Conservation (phyloP, 2,888 invertebrate species). For the Pyrrhopygopsis socrates region DNA sequence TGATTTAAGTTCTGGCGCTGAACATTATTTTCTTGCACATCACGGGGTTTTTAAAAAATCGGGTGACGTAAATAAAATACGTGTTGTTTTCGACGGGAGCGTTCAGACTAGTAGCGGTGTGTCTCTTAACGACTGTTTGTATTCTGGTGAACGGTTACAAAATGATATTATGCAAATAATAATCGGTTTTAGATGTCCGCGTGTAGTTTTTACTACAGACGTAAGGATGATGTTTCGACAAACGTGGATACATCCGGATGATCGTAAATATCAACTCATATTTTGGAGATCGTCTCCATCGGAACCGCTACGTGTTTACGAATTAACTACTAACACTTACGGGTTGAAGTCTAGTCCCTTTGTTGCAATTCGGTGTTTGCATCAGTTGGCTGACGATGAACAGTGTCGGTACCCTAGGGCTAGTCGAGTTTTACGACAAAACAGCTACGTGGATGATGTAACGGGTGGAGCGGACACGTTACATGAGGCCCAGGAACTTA, state of each 20-base stretch:
- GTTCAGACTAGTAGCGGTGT: slow-evolving; percentile 15
- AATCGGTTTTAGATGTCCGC: slow-evolving; percentile 32
- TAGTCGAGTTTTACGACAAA: neutral
- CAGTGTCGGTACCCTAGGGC: neutral
- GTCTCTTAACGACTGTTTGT: slow-evolving; percentile 37
- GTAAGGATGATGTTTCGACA: slow-evolving; percentile 51
- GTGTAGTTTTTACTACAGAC: slow-evolving; percentile 45
- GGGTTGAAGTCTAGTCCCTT: neutral
- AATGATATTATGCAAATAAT: slow-evolving; percentile 46
- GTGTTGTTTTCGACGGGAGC: slow-evolving; percentile 46
- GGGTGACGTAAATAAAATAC: slow-evolving; percentile 7
- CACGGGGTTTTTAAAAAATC: slow-evolving; percentile 12
- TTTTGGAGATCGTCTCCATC: slow-evolving; percentile 31
- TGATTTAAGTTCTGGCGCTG: neutral
- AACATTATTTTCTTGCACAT: neutral
- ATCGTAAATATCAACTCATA: slow-evolving; percentile 42
- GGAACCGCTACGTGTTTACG: neutral
- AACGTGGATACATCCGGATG: slow-evolving; percentile 31
- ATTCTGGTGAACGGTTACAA: slow-evolving; percentile 40
- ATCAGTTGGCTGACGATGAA: neutral
- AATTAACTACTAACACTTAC: neutral
- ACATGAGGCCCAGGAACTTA: neutral
- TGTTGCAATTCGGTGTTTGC: neutral
- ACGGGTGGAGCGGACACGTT: slow-evolving; percentile 9
- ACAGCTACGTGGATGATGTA: slow-evolving; percentile 14